Base-by-base conservation (phyloP, 1,140 invertebrate species). In the Orius insidiosus region DNA sequence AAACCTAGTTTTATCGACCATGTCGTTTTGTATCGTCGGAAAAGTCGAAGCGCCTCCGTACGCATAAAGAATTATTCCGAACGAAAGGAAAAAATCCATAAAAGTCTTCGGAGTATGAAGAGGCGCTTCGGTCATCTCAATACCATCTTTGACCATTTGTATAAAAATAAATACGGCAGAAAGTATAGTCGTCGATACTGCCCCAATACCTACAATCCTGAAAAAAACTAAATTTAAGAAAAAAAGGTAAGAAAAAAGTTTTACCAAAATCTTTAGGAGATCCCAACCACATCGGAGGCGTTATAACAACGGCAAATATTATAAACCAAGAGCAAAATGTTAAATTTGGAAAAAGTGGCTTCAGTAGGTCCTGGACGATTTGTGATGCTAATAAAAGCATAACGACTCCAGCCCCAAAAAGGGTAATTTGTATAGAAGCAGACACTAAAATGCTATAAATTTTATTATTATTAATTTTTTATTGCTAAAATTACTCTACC, bases 201-300 rank as follows among this genome's bases (percentile, higher is more conserved):
- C 74, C 7, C 72, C 59, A 7, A 75, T 55, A 3, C 70, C 69
- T 4, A 68, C 63, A 19, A 61, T 53, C 59, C 69, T 70, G 54
- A 6, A 55, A 55, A 36, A 4, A 36, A 11, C 32, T 33, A 33
- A 33, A 6, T 33, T 36, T 15, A 36, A 36, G 14, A 3, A 36
- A n/a, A n/a, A 3, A 4, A 11, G 5, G 3, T n/a, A 7, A 47
- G 13, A 46, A 54, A 51, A 39, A 16, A 31, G 18, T 42, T 48
- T 65, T 63, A 78, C 78, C 72, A 71, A 80, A 80, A 53, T 81
- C 75, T 55, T 76, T 77, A 2, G 81, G 80, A 4, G 76, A 73
- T 30, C 76, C 78, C 1, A 80, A 66, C 64, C 78, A 77, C 52
- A 75, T 71, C 0, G 75, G 56, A 0, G 78, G 77, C 5, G 69